Conservation (phyloP, 2,113 vertebrate genomes). For the Clarias gariepinus region DNA sequence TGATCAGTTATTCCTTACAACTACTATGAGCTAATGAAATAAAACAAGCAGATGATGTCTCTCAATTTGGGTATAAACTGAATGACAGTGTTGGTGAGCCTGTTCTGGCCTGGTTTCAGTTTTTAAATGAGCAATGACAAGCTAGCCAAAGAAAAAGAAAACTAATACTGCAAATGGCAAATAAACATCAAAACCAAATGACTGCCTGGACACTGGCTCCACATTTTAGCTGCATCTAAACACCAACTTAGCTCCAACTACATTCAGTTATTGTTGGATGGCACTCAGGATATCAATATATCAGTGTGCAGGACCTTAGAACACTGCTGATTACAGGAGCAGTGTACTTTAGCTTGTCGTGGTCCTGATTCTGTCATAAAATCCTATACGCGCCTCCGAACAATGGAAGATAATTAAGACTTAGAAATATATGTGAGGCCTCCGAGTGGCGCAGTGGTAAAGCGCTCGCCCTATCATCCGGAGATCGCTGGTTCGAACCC, state of each 20-base stretch:
- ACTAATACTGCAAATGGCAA: not conserved
- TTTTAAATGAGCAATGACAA: not conserved
- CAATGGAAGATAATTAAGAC: not conserved
- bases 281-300: not conserved
- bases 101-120: not conserved
- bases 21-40: not conserved
- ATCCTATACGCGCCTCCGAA: not conserved
- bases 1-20: not conserved
- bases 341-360: not conserved
- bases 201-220: not conserved
- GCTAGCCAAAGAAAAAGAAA: not conserved
- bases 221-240: not conserved
- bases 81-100: not conserved
- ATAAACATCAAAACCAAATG: not conserved
- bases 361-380: not conserved
- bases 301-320: not conserved
- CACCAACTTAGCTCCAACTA: not conserved
- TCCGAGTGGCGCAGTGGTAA: too few species aligned
- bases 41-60: not conserved
- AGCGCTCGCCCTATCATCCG: too few species aligned
- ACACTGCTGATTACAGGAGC: not conserved
- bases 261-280: not conserved
- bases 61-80: not conserved
- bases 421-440: not conserved
- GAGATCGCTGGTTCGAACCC: too few species aligned